These are phyloP conservation scores for Mormyrops attenuatus DNA, from an alignment of 2,797 vertebrate genomes.

Conservation along the genomic window DNA sequence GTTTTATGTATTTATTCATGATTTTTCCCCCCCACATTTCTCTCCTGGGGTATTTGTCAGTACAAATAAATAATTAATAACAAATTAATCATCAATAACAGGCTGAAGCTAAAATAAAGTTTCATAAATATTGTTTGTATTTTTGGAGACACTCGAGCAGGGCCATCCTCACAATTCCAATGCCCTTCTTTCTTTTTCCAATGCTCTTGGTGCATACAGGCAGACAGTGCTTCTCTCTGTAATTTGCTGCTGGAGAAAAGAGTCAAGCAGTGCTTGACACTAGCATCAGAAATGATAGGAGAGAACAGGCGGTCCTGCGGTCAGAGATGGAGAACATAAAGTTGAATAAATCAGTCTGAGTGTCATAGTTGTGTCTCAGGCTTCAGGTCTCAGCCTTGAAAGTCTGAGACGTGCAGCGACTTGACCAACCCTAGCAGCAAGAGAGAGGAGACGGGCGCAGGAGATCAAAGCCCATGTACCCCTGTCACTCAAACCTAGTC, in stretches of 20 bases:
- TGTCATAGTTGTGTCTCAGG: constrained; percentile 31
- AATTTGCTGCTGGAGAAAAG: background rate
- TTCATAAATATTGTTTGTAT: background rate
- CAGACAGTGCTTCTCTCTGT: background rate
- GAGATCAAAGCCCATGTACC: background rate
- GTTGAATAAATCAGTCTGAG: constrained; percentile 33
- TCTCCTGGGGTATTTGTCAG: background rate
- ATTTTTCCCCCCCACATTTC: background rate
- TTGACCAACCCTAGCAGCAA: constrained; percentile 33
- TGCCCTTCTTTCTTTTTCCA: background rate
- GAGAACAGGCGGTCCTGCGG: background rate
- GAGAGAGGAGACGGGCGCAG: background rate
- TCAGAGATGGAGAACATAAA: constrained; percentile 16
- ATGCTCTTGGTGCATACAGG: background rate
- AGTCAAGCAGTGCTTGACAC: background rate
- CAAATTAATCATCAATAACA: background rate
- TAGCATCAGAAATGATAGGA: background rate
- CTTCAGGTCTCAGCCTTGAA: constrained; percentile 3
- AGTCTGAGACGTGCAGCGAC: constrained; percentile 7
- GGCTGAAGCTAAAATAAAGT: background rate
- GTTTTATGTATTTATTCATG: constrained; percentile 8
- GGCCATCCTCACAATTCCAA: background rate
- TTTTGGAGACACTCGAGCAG: background rate
- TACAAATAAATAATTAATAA: background rate
- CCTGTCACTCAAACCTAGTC: background rate